Percentiles rank a stretch among this genome's conserved stretches.
Evolutionary conservation across 1,140 invertebrate genomes (phyloP).

Genomic region (Leptinotarsa defecta): DNA sequence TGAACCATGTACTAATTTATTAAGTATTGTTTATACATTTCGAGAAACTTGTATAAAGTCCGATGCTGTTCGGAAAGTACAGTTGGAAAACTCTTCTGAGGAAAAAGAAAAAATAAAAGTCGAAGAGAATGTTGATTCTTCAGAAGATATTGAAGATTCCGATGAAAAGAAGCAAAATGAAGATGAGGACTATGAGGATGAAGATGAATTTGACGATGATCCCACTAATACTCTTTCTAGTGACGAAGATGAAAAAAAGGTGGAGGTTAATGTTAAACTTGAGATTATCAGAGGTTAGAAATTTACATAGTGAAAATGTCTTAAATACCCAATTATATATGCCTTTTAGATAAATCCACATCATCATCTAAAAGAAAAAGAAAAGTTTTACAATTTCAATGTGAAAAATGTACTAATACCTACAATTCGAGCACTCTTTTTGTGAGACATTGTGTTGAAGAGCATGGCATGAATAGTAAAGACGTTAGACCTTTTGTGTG

Average conservation of each 20-base stretch:
- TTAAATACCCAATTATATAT: background rate
- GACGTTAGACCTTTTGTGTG: conserved; percentile 60
- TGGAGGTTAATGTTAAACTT: conserved; percentile 21
- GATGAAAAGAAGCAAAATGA: conserved; percentile 1
- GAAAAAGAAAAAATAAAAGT: conserved; percentile 19
- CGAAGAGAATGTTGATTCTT: conserved; percentile 12
- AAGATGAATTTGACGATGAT: conserved; percentile 26
- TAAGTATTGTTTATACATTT: conserved; percentile 37
- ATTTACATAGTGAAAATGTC: conserved; percentile 7
- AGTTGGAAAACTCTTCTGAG: conserved; percentile 13
- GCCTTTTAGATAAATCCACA: conserved; percentile 3
- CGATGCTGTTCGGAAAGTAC: conserved; percentile 26
- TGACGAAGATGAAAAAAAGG: conserved; percentile 18
- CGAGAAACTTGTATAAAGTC: conserved; percentile 37
- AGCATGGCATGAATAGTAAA: conserved; percentile 57
- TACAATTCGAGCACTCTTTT: conserved; percentile 41
- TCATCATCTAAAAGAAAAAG: conserved; percentile 23
- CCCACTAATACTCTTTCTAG: background rate
- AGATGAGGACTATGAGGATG: conserved; percentile 16
- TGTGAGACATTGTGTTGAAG: conserved; percentile 57
- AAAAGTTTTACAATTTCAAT: conserved; percentile 31
- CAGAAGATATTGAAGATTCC: conserved; percentile 15
- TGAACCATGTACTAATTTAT: conserved; percentile 36
- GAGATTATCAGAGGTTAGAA: conserved; percentile 14
- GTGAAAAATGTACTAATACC: conserved; percentile 39